Percentiles rank a stretch among this genome's conserved stretches.
phyloP scores from a whole-genome alignment of 2,888 invertebrate species.

The Cataglyphis albicans region DNA sequence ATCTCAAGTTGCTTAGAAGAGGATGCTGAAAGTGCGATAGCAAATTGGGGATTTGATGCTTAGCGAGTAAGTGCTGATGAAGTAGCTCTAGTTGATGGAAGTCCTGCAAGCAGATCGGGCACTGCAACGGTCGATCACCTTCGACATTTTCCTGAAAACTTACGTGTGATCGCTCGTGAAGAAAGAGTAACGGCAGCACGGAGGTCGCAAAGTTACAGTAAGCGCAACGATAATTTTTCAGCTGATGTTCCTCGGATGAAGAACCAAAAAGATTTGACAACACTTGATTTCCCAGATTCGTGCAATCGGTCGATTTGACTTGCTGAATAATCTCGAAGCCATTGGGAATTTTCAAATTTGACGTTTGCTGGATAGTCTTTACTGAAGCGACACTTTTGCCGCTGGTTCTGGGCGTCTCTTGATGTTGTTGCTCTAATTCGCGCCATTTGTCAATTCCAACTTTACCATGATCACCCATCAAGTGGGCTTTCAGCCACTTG shows the following conservation, averaged over 20 bases:
- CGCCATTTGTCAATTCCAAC: conserved; percentile 89
- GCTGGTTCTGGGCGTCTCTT: conserved; percentile 85
- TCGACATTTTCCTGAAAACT: conserved; percentile 84
- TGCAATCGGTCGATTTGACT: conserved; percentile 72
- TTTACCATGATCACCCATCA: conserved; percentile 94
- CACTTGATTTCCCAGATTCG: conserved; percentile 86
- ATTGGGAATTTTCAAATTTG: conserved; percentile 88
- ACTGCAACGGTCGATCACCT: conserved; percentile 85
- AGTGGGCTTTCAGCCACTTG: conserved; percentile 95
- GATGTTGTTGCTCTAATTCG: conserved; percentile 87
- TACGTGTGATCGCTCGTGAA: conserved; percentile 95
- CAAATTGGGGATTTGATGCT: conserved; percentile 87
- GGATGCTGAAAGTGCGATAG: conserved; percentile 81
- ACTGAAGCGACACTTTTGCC: conserved; percentile 81
- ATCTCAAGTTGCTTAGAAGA: conserved; percentile 67
- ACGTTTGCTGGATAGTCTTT: conserved; percentile 79
- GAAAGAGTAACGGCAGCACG: conserved; percentile 95
- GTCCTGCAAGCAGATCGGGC: conserved; percentile 88
- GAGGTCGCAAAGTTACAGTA: conserved; percentile 96
- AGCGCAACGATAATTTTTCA: conserved; percentile 95
- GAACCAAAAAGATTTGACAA: conserved; percentile 87
- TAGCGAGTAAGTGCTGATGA: conserved; percentile 89
- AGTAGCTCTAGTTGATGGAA: conserved; percentile 88
- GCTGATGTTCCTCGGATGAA: conserved; percentile 86
- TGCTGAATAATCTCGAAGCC: conserved; percentile 83